phyloP scores from a whole-genome alignment of 2,113 vertebrate species.

The Falcunculus frontatus region DNA sequence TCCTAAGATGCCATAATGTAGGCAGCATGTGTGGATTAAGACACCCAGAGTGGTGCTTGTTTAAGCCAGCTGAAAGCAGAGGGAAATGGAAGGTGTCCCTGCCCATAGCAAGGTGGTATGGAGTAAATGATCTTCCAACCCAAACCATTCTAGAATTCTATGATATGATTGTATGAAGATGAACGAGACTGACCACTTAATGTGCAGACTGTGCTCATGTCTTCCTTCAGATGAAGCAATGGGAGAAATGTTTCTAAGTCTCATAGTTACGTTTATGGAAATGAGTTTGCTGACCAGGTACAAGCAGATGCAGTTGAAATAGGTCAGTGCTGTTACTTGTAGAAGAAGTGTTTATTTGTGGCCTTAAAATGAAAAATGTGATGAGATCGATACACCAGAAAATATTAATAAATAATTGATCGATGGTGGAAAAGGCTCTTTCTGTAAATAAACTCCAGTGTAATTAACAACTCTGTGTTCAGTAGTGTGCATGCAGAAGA shows the following conservation, averaged over 20 bases:
- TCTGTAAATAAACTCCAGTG: constrained; percentile 83
- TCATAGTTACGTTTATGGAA: not conserved
- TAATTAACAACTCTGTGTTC: constrained; percentile 90
- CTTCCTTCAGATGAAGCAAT: not conserved
- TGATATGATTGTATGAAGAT: not conserved
- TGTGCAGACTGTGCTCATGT: not conserved
- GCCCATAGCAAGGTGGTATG: not conserved
- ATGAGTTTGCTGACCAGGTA: not conserved
- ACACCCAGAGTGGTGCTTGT: too few relatives aligned
- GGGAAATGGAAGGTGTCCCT: not conserved
- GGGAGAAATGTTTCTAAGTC: not conserved
- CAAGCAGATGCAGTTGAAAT: not conserved
- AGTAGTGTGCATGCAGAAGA: constrained; percentile 83
- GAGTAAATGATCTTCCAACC: not conserved
- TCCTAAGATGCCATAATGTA: not conserved
- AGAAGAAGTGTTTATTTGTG: constrained; percentile 37
- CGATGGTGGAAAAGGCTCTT: constrained; percentile 81
- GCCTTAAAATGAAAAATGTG: constrained; percentile 66
- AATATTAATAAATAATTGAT: constrained; percentile 89
- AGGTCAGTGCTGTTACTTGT: constrained; percentile 19
- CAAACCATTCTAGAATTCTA: not conserved
- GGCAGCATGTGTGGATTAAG: not conserved
- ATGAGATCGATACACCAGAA: constrained; percentile 80
- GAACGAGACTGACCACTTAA: not conserved
- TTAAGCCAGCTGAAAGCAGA: not conserved